Evolutionary conservation across 2,797 vertebrate species (phyloP).

Genomic region (Hylomyscus alleni): DNA sequence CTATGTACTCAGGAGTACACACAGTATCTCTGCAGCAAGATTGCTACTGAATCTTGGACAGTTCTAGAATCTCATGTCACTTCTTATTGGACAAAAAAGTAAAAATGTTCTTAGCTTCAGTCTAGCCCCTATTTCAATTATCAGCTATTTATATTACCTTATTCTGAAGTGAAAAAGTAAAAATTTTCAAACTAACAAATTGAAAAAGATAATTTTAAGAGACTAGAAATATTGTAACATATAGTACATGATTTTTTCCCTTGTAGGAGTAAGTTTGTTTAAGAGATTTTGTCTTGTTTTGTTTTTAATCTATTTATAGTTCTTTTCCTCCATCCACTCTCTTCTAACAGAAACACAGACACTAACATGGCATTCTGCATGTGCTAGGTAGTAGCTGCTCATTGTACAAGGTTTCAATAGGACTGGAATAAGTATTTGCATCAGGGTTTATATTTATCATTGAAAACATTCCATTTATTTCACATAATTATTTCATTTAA

Average conservation of each 20-base stretch:
- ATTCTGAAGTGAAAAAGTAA: not conserved
- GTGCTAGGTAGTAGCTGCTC: not conserved
- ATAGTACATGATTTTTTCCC: not conserved
- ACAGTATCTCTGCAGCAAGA: not conserved
- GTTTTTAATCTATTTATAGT: not conserved
- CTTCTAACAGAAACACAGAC: not conserved
- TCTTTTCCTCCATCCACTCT: not conserved
- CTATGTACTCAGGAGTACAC: not conserved
- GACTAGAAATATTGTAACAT: constrained; percentile 33
- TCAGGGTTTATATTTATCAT: not conserved
- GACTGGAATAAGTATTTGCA: constrained; percentile 37
- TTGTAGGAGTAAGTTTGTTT: not conserved
- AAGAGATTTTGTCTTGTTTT: not conserved
- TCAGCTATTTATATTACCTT: not conserved
- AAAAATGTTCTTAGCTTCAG: not conserved
- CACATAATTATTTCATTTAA: constrained; percentile 18
- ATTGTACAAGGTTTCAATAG: not conserved
- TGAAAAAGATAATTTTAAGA: constrained; percentile 36
- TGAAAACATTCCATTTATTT: constrained; percentile 40
- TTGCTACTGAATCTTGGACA: constrained; percentile 10
- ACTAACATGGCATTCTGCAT: not conserved
- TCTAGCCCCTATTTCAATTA: constrained; percentile 37
- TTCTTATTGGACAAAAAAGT: constrained; percentile 35
- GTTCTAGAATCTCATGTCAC: constrained; percentile 19
- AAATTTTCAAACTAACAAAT: constrained; percentile 52